A percentile compares a stretch with the other conserved stretches of the same genome.
phyloP scores from a whole-genome alignment of 2,888 invertebrate genomes.

The Aphodius sticticus region DNA sequence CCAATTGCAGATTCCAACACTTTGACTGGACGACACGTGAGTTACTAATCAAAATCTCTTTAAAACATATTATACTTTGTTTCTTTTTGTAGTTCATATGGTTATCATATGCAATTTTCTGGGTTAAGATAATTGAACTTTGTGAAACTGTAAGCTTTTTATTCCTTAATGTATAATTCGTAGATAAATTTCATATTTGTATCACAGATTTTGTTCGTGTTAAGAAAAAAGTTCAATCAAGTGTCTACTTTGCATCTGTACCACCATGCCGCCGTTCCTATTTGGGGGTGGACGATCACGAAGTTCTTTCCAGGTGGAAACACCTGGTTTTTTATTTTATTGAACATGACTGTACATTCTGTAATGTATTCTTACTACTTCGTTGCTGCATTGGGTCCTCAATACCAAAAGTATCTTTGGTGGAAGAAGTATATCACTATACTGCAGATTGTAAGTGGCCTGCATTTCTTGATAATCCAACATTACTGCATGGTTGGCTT shows the following conservation, averaged over 20 bases:
- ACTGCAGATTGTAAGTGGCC: constrained; percentile 85
- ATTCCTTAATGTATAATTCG: neutral
- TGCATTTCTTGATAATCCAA: too few relatives aligned
- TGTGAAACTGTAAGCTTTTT: constrained; percentile 65
- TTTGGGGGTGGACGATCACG: constrained; percentile 62
- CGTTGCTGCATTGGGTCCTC: constrained; percentile 87
- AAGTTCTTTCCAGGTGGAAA: constrained; percentile 5
- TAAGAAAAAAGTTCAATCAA: constrained; percentile 73
- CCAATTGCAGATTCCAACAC: constrained; percentile 72
- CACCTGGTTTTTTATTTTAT: constrained; percentile 58
- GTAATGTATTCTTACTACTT: constrained; percentile 95
- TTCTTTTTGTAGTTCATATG: neutral
- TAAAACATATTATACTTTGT: neutral
- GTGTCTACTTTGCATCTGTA: constrained; percentile 74
- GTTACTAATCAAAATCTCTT: constrained; percentile 34
- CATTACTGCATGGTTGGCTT: too few relatives aligned
- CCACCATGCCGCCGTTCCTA: constrained; percentile 69
- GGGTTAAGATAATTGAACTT: constrained; percentile 72
- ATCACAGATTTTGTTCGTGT: constrained; percentile 63
- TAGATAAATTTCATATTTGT: neutral
- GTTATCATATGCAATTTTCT: neutral
- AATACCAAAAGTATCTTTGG: constrained; percentile 87
- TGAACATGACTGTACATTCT: constrained; percentile 95
- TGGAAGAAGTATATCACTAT: constrained; percentile 95
- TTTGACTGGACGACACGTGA: constrained; percentile 70